These are phyloP conservation scores for Acrocephalus kingi DNA, from an alignment of 2,113 vertebrate species.

Conservation along the genomic window DNA sequence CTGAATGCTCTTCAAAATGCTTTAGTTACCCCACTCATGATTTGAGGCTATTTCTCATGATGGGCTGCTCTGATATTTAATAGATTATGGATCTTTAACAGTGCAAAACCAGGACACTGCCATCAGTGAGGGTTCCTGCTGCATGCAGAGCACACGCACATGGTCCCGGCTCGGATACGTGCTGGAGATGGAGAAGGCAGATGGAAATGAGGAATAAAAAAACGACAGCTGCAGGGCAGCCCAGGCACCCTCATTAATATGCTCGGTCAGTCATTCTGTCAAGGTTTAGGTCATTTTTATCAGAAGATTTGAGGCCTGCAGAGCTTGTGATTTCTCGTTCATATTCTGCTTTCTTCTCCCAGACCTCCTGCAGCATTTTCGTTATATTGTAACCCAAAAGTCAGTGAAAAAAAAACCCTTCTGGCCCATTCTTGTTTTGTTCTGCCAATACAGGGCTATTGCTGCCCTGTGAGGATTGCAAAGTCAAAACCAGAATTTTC, in stretches of 20 bases:
- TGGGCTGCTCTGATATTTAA: background rate
- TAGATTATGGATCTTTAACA: background rate
- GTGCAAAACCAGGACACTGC: background rate
- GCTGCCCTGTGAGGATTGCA: background rate
- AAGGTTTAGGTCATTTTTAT: background rate
- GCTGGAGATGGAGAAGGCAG: background rate
- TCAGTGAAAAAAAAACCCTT: background rate
- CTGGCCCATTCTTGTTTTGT: background rate
- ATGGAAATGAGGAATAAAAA: background rate
- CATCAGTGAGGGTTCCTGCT: background rate
- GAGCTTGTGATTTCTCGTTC: background rate
- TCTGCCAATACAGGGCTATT: background rate
- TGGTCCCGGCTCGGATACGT: background rate
- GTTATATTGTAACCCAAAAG: background rate
- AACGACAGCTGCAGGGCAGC: slow-evolving; percentile 3
- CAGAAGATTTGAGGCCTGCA: background rate
- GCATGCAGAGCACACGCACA: background rate
- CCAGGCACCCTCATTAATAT: background rate
- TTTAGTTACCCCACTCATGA: background rate
- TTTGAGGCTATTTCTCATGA: background rate
- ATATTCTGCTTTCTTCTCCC: background rate
- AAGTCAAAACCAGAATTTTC: background rate
- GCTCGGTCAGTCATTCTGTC: background rate
- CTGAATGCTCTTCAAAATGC: background rate
- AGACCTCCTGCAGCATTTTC: background rate